Percentiles rank a stretch among this genome's conserved stretches.
Conservation (phyloP, 2,888 invertebrate species). For the Mythimna lalbum region DNA sequence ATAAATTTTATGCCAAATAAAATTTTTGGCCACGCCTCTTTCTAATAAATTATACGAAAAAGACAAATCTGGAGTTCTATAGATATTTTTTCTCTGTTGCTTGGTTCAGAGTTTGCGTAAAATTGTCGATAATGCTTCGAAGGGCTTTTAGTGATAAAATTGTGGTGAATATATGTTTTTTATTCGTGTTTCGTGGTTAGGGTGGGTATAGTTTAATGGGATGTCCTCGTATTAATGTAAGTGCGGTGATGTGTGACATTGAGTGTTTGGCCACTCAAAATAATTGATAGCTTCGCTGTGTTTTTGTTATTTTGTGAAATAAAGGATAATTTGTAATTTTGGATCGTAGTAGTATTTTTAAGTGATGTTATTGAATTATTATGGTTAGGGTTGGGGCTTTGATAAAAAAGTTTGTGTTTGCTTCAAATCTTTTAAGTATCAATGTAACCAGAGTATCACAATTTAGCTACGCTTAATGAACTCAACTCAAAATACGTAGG, state of each 20-base stretch:
- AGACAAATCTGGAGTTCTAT: conserved; percentile 61
- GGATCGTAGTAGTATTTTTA: conserved; percentile 14
- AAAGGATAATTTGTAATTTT: conserved; percentile 50
- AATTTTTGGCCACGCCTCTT: conserved; percentile 81
- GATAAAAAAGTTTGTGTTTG: background rate
- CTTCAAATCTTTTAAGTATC: too few relatives aligned
- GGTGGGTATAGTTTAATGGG: conserved; percentile 68
- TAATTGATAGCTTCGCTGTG: conserved; percentile 72
- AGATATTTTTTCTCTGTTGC: conserved; percentile 50
- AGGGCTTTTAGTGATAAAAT: conserved; percentile 68
- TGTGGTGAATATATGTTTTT: conserved; percentile 74
- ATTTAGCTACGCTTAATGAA: too few relatives aligned
- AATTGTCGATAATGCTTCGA: conserved; percentile 67
- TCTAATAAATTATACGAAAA: conserved; percentile 71
- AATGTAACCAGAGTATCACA: too few relatives aligned
- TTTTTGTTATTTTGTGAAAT: conserved; percentile 49
- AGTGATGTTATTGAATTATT: conserved; percentile 12
- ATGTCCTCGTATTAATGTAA: conserved; percentile 57
- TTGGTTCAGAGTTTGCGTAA: conserved; percentile 74
- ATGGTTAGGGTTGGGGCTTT: background rate
- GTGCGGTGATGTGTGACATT: conserved; percentile 65
- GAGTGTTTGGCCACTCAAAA: conserved; percentile 69
- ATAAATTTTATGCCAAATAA: conserved; percentile 88
- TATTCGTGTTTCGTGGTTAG: conserved; percentile 66
- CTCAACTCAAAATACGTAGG: too few relatives aligned